Evolutionary conservation across 2,888 invertebrate genomes (phyloP).

Genomic region (Pachydiplax longipennis): DNA sequence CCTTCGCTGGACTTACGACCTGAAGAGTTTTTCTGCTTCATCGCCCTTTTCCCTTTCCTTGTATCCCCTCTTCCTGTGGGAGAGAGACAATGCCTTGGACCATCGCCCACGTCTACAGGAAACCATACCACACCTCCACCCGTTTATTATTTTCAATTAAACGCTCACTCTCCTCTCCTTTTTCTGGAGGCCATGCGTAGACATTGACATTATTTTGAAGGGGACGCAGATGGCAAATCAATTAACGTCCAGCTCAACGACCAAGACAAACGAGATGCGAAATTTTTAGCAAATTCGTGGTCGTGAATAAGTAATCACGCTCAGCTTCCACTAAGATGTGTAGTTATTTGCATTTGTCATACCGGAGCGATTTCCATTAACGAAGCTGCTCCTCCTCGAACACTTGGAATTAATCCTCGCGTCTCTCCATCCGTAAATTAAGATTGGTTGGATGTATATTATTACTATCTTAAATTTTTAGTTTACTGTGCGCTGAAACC

Average conservation of each 20-base stretch:
- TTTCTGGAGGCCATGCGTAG: background rate
- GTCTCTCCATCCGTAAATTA: no score
- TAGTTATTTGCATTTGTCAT: no score
- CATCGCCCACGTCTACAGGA: conserved; percentile 30
- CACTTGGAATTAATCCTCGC: no score
- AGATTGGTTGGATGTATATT: no score
- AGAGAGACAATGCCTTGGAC: conserved; percentile 25
- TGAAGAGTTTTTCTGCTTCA: conserved; percentile 7
- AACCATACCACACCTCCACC: conserved; percentile 31
- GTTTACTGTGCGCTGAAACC: no score
- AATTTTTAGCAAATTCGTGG: no score
- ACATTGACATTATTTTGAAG: background rate
- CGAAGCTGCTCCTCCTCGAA: no score
- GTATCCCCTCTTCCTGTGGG: conserved; percentile 11
- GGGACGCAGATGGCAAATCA: background rate
- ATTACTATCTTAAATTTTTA: no score
- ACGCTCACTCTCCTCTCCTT: background rate
- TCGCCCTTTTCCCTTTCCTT: background rate
- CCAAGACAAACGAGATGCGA: no score
- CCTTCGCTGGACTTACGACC: background rate
- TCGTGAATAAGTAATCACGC: no score
- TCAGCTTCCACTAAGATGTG: no score
- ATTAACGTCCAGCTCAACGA: background rate
- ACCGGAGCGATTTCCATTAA: no score
- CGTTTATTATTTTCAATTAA: conserved; percentile 1